phyloP scores from a whole-genome alignment of 30 jellyfish, hydroid and myxozoan genomes.

The Turritopsis rubra region DNA sequence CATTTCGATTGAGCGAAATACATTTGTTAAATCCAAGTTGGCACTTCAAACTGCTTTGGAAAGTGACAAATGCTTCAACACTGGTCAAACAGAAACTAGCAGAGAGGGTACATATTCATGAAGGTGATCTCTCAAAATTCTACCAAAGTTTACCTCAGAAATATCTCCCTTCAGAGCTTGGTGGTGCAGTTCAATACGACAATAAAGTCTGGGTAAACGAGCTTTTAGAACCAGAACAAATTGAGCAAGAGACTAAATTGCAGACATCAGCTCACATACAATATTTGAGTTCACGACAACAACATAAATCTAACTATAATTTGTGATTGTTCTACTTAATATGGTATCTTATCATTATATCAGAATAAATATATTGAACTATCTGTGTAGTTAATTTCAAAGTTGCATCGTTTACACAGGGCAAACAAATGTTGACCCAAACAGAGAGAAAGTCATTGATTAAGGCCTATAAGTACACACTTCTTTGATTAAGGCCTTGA shows the following conservation, averaged over 20 bases:
- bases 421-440: no score
- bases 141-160: constrained; percentile 58
- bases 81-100: constrained; percentile 58
- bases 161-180: constrained; percentile 66
- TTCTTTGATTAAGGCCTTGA: no score
- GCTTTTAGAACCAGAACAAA: constrained; percentile 70
- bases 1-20: constrained; percentile 77
- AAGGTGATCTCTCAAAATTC: constrained; percentile 79
- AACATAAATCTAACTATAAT: background rate
- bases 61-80: constrained; percentile 66
- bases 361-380: no score
- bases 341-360: no score
- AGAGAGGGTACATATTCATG: constrained; percentile 67
- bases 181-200: constrained; percentile 77
- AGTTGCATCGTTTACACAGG: no score
- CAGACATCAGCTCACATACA: constrained; percentile 42
- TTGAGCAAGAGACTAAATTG: constrained; percentile 31
- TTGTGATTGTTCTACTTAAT: no score
- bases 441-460: no score
- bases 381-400: no score
- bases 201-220: constrained; percentile 75
- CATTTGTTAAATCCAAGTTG: constrained; percentile 88
- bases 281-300: constrained; percentile 2
- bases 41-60: constrained; percentile 92
- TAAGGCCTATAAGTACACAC: no score